These are phyloP conservation scores for Spheniscus humboldti DNA, from an alignment of 2,797 vertebrate genomes.

Conservation along the genomic window DNA sequence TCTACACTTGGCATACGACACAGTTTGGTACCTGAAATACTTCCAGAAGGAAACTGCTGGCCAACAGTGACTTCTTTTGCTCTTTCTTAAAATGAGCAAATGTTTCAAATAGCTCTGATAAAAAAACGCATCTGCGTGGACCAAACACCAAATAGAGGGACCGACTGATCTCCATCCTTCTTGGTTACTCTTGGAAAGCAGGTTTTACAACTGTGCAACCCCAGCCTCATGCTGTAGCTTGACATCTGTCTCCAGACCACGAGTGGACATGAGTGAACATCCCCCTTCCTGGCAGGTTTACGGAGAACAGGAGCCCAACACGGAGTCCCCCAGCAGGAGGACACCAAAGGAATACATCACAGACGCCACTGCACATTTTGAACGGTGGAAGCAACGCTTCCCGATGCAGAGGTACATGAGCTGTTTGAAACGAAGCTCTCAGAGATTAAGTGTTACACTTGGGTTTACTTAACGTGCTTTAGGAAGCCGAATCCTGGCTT, in stretches of 20 bases:
- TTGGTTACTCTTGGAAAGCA: background rate
- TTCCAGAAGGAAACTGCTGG: background rate
- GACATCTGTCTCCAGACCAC: background rate
- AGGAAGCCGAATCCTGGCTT: slow-evolving; percentile 28
- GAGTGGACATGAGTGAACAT: background rate
- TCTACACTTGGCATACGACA: background rate
- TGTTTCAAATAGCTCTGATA: background rate
- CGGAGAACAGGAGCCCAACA: background rate
- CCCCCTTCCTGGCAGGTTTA: background rate
- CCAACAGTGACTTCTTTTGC: background rate
- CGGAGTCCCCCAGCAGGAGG: background rate
- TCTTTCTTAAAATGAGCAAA: background rate
- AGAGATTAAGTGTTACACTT: background rate
- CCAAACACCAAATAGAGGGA: background rate
- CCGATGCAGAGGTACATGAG: background rate
- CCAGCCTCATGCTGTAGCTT: background rate
- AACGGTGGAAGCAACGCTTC: background rate
- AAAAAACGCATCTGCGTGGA: background rate
- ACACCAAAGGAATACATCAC: background rate
- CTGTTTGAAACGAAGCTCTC: background rate
- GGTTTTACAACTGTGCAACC: background rate
- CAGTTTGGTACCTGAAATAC: background rate
- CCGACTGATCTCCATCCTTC: background rate
- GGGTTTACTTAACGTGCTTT: slow-evolving; percentile 14
- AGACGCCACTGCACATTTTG: background rate